Base-by-base conservation (phyloP, 2,113 vertebrate genomes). In the Pygoscelis antarcticus region DNA sequence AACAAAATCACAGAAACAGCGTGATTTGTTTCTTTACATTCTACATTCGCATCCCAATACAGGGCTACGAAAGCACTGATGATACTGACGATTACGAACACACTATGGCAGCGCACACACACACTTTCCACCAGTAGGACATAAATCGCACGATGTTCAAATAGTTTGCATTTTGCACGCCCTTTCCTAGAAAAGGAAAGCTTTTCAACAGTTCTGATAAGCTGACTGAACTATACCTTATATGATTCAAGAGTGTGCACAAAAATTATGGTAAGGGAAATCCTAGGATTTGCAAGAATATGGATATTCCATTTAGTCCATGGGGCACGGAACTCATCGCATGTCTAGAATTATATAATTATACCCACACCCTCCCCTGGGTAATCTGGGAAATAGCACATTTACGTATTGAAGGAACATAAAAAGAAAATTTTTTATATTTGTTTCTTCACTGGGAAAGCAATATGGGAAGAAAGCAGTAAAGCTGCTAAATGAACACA, bases 291-390 rank as follows among this genome's bases (percentile, higher is more conserved):
- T 17, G 6, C 21, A 88, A 60, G 42, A 87, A 27, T 1, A 44
- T 10, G 9, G 60, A 29, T 30, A 52, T 22, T 54, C 7, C 14
- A 6, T 42, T 61, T 58, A 52, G 13, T 26, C 34, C 17, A 16
- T 3, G 7, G 27, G 16, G 6, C 36, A 54, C 3, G 8, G 44
- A 76, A 51, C 1, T 74, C 17, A n/a, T 10, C 1, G 2, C 20
- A 6, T 10, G 2, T n/a, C 32, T 44, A 74, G 16, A 52, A 58
- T 4, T 27, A 26, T 7, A 2, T 7, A 16, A 23, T 34, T 47
- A 61, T 6, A 34, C 6, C 8, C 30, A 58, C 8, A 42, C 42
- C 42, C 42, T 3, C 4, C 13, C 19, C 27, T 34, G 52, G n/a
- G n/a, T 51, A 13, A 79, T 7, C 8, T 64, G 29, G 42, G 11